Evolutionary conservation across 2,888 invertebrate species (phyloP).

Genomic region (Tenthredo distinguenda): DNA sequence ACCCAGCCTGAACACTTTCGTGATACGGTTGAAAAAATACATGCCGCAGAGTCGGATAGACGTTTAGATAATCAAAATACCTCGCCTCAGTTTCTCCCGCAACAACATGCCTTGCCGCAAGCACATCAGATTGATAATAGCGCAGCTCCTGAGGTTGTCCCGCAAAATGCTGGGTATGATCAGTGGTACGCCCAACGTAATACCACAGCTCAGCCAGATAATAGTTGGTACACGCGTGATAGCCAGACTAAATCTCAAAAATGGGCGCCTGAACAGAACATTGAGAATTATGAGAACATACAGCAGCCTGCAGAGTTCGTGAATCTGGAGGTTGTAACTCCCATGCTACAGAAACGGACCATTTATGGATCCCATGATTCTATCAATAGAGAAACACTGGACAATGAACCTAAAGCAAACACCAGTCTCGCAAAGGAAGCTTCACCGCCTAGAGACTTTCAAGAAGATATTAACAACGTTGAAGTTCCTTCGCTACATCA

Average conservation of each 20-base stretch:
- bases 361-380: conserved; percentile 74
- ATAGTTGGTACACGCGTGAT: conserved; percentile 68
- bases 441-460: conserved; percentile 62
- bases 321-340: conserved; percentile 72
- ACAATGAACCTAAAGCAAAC: conserved; percentile 68
- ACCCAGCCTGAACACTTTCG: conserved; percentile 56
- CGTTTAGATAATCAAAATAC: conserved; percentile 27
- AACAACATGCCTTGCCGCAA: conserved; percentile 56
- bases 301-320: conserved; percentile 71
- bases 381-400: conserved; percentile 68
- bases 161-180: conserved; percentile 68
- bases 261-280: conserved; percentile 67
- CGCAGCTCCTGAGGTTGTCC: conserved; percentile 55
- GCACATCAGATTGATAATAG: conserved; percentile 53
- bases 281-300: conserved; percentile 75
- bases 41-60: conserved; percentile 51
- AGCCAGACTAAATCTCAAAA: conserved; percentile 64
- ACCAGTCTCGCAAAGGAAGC: conserved; percentile 61
- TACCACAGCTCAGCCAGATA: conserved; percentile 62
- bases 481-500: conserved; percentile 69
- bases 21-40: conserved; percentile 55
- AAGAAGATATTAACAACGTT: conserved; percentile 67
- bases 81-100: conserved; percentile 40
- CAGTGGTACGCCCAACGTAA: conserved; percentile 74
- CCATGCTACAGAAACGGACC: conserved; percentile 69